Evolutionary conservation across 2,797 vertebrate genomes (phyloP), one percentile per base, ranked within the genome.

Genomic region (Eospalax fontanierii): DNA sequence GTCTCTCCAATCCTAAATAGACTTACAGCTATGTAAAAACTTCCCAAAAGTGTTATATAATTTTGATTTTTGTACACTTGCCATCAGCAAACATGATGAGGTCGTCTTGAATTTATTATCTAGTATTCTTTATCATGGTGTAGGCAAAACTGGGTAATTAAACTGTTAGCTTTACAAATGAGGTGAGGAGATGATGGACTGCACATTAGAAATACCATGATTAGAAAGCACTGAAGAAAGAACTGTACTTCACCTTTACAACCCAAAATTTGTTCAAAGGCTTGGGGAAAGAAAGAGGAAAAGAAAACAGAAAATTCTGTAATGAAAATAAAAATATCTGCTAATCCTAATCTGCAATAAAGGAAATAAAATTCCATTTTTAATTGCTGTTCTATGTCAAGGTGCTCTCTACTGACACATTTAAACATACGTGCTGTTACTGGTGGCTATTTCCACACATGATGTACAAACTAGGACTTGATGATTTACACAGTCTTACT

Each of bases 361-460:
- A 95, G 66, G 79, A 95, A 93, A 95, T 33, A 95, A 89, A 96
- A 15, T 75, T 94, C 73, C 89, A 63, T 73, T 89, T 96, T 97
- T 97, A 87, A 94, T 85, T 86, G 83, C 5, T 91, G 65, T 65
- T 61, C 28, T 95, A 97, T 89, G 95, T 95, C 95, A 93, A 97
- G 82, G 78, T 61, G n/a, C 11, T 71, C 12, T 80, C 84, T 89
- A 66, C 81, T 96, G 93, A 97, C 87, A 94, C 93, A 94, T 96
- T 97, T 96, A 87, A 95, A 94, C 95, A 89, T 70, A 96, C 96
- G 92, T 97, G 94, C 95, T 97, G 89, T 80, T 96, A 75, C 75
- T 91, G 96, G 70, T n/a, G 96, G 89, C 84, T 89, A 97, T 96
- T 98, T 97, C 63, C 96, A 65, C 57, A 96, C 88, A 91, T 15